Evolutionary conservation across 2,888 invertebrate species (phyloP).

Genomic region (Aleiodes leptofemur): DNA sequence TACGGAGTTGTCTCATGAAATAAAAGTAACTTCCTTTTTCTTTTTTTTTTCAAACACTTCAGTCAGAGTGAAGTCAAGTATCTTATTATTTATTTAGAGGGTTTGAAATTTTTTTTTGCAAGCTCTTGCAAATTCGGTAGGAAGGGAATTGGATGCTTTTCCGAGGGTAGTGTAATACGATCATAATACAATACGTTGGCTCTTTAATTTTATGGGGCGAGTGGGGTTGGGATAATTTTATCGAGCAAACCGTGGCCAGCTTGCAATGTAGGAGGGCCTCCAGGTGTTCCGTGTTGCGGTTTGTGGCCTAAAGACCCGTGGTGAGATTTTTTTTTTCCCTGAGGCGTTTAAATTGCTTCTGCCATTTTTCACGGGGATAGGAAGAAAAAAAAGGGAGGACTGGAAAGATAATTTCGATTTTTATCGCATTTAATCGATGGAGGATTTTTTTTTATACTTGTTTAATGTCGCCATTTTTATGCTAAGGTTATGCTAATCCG

Average conservation of each 20-base stretch:
- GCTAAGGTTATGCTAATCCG: no score
- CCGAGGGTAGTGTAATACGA: background rate
- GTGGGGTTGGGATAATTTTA: slow-evolving; percentile 21
- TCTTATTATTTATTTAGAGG: background rate
- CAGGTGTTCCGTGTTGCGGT: slow-evolving; percentile 28
- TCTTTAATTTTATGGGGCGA: slow-evolving; percentile 15
- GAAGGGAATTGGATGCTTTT: background rate
- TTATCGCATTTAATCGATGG: no score
- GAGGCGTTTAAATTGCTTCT: slow-evolving; percentile 7
- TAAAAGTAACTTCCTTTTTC: background rate
- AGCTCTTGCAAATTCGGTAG: no score
- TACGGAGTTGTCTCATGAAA: background rate
- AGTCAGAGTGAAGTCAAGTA: background rate
- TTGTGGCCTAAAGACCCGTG: slow-evolving; percentile 28
- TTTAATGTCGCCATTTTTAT: slow-evolving; percentile 55
- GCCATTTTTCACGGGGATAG: slow-evolving; percentile 2
- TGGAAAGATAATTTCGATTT: background rate
- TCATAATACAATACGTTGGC: background rate
- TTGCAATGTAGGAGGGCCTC: slow-evolving; percentile 3
- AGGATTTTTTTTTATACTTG: slow-evolving; percentile 37
- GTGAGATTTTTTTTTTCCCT: slow-evolving; percentile 15
- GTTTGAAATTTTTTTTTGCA: no score
- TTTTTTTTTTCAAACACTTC: background rate
- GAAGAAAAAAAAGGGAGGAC: background rate
- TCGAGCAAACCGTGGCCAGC: slow-evolving; percentile 11